These are phyloP conservation scores for Pseudopipra pipra DNA, from an alignment of 2,113 vertebrate species.

Conservation along the genomic window DNA sequence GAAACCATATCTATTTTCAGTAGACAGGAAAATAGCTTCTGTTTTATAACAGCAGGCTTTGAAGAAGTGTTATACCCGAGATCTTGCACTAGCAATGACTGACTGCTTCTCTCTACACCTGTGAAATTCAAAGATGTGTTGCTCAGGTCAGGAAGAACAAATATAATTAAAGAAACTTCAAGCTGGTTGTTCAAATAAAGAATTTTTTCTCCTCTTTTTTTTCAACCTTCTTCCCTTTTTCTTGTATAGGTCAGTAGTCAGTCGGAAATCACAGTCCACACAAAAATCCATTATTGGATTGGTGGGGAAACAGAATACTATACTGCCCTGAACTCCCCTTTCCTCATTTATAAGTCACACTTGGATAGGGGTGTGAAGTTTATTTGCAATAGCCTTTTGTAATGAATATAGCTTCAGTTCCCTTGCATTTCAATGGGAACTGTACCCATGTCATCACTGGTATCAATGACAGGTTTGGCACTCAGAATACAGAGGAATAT, in stretches of 20 bases:
- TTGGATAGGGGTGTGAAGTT: neutral
- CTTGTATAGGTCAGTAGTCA: neutral
- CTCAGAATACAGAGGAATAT: neutral
- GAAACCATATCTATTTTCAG: neutral
- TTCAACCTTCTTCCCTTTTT: neutral
- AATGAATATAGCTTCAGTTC: neutral
- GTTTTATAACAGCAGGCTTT: neutral
- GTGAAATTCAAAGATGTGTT: neutral
- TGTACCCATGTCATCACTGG: neutral
- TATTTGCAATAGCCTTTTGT: neutral
- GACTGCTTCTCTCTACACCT: neutral
- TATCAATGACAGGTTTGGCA: neutral
- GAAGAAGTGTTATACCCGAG: neutral
- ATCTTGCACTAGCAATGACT: neutral
- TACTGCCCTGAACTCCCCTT: neutral
- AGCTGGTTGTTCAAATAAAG: neutral
- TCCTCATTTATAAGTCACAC: neutral
- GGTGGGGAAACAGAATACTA: neutral
- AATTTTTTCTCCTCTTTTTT: neutral
- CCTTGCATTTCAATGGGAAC: neutral
- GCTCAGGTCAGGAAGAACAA: neutral
- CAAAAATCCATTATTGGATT: neutral
- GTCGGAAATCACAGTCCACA: neutral
- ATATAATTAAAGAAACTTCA: neutral
- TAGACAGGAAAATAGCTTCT: neutral